Percentiles rank a stretch among this genome's conserved stretches.
These are phyloP conservation scores for Miichthys miiuy DNA, from an alignment of 2,797 vertebrate species.

Conservation along the genomic window DNA sequence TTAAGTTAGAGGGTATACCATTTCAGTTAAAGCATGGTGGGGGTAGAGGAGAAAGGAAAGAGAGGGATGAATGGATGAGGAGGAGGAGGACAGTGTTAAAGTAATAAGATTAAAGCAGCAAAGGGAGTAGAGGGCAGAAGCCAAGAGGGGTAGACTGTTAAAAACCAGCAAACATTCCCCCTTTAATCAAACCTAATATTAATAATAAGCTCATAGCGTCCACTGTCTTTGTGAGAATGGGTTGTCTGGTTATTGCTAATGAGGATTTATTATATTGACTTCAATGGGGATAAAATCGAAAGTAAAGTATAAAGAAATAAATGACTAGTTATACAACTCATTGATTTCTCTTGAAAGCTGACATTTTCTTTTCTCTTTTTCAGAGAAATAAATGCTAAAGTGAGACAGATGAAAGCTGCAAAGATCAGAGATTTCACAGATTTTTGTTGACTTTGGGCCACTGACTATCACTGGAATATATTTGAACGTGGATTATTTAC, in stretches of 20 bases:
- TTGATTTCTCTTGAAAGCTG: no score
- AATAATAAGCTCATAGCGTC: no score
- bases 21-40: conserved; percentile 62
- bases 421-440: no score
- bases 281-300: no score
- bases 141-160: neutral
- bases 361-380: no score
- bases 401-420: no score
- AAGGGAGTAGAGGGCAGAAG: conserved; percentile 1
- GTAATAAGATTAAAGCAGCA: conserved; percentile 64
- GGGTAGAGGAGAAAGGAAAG: conserved; percentile 17
- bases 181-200: neutral
- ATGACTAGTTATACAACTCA: no score
- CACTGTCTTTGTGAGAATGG: neutral
- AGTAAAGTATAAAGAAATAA: no score
- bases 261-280: neutral
- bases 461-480: no score
- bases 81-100: conserved; percentile 50
- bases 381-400: no score
- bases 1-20: conserved; percentile 71
- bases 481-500: no score
- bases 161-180: neutral
- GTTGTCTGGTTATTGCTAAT: neutral
- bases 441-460: no score
- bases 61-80: conserved; percentile 18